A percentile compares a stretch with the other conserved stretches of the same genome.
These are phyloP conservation scores for Chaitophorus viminalis DNA, from an alignment of 2,888 invertebrate genomes.

Conservation along the genomic window DNA sequence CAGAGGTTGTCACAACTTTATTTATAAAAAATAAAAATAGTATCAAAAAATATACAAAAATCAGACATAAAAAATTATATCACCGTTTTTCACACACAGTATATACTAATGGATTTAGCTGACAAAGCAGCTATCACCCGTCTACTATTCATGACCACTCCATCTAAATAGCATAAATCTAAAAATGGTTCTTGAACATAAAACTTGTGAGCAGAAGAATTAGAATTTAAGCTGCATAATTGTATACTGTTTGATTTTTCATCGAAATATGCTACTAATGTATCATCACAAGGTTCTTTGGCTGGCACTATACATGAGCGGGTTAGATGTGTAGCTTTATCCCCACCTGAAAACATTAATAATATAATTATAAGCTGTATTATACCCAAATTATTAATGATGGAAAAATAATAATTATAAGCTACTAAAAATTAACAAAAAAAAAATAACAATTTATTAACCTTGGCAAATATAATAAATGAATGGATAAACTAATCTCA, in stretches of 20 bases:
- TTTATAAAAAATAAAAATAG: too few species aligned
- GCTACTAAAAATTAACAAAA: neutral
- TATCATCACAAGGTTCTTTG: neutral
- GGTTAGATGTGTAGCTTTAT: slow-evolving; percentile 21
- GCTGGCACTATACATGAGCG: slow-evolving; percentile 46
- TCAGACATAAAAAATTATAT: neutral
- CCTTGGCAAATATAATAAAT: neutral
- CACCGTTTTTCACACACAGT: slow-evolving; percentile 11
- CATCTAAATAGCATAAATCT: slow-evolving; percentile 41
- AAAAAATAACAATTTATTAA: neutral
- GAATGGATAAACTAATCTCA: too few species aligned
- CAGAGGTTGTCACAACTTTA: too few species aligned
- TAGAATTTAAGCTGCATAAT: slow-evolving; percentile 22
- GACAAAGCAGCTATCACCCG: slow-evolving; percentile 47
- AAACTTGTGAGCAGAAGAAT: slow-evolving; percentile 2
- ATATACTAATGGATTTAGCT: slow-evolving; percentile 16
- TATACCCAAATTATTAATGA: neutral
- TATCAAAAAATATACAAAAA: neutral
- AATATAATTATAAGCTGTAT: neutral
- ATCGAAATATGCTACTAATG: slow-evolving; percentile 10
- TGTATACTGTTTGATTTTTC: slow-evolving; percentile 23
- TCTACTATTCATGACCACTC: neutral
- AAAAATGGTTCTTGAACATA: slow-evolving; percentile 1
- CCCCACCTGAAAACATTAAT: slow-evolving; percentile 33
- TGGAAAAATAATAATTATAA: neutral